phyloP scores from a whole-genome alignment of 2,797 vertebrate species.

The Sus cebifrons region DNA sequence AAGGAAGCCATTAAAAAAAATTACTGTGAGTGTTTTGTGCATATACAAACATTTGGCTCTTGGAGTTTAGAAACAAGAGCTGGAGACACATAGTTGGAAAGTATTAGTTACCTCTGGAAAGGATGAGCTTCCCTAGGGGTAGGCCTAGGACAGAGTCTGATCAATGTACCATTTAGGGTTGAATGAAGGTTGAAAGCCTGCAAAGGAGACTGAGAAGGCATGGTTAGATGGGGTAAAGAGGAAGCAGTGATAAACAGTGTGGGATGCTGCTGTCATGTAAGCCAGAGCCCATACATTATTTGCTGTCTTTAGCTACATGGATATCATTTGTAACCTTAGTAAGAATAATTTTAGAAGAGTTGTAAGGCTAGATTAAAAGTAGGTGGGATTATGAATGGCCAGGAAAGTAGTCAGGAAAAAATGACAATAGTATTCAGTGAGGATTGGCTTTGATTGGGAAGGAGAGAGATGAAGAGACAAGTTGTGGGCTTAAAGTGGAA shows the following conservation, averaged over 20 bases:
- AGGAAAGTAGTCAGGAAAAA: not conserved
- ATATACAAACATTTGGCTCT: not conserved
- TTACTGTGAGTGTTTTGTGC: not conserved
- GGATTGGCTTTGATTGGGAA: not conserved
- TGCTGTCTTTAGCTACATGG: not conserved
- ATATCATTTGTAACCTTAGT: slow-evolving; percentile 41
- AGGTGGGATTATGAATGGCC: slow-evolving; percentile 19
- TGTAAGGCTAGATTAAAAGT: not conserved
- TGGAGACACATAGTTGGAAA: not conserved
- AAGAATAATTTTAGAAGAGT: not conserved
- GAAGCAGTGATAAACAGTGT: not conserved
- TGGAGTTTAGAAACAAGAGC: slow-evolving; percentile 23
- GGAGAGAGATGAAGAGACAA: slow-evolving; percentile 44
- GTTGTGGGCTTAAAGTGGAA: not conserved
- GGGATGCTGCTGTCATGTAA: not conserved
- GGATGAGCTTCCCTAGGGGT: not conserved
- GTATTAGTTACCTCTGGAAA: not conserved
- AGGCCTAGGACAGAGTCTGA: not conserved
- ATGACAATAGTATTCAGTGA: not conserved
- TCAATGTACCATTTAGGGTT: not conserved
- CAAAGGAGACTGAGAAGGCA: not conserved
- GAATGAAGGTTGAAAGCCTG: not conserved
- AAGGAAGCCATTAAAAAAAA: slow-evolving; percentile 51
- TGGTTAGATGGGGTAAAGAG: not conserved
- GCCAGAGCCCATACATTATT: not conserved